Percentiles rank a stretch among this genome's conserved stretches.
phyloP scores from a whole-genome alignment of 2,113 vertebrate genomes.

The Pseudolaguvia tuberculata region DNA sequence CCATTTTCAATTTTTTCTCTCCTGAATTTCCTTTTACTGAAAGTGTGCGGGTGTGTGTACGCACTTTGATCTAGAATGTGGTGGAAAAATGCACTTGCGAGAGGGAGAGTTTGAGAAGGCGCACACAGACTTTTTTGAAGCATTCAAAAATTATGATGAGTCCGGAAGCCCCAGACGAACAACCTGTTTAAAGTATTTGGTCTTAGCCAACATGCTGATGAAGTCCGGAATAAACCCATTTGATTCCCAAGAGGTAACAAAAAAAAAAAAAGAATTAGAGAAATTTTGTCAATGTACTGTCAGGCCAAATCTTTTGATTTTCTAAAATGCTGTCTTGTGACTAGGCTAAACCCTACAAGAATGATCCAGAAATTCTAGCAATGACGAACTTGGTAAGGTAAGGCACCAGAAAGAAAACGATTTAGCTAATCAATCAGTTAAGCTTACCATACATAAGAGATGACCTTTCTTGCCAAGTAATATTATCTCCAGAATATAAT shows the following conservation, averaged over 20 bases:
- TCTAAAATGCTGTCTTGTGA: constrained; percentile 48
- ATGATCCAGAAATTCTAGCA: constrained; percentile 98
- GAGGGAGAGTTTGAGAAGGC: constrained; percentile 99
- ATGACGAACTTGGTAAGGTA: constrained; percentile 99
- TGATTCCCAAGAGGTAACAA: constrained; percentile 94
- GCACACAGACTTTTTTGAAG: constrained; percentile 99
- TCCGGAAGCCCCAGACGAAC: constrained; percentile 97
- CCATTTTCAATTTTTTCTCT: neutral
- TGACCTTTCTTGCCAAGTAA: neutral
- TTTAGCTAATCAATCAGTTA: neutral
- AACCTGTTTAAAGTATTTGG: constrained; percentile 98
- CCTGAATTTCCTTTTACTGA: no score
- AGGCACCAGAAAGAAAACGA: constrained; percentile 33
- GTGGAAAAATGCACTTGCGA: constrained; percentile 98
- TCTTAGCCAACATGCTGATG: constrained; percentile 99
- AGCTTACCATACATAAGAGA: neutral
- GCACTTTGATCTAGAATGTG: constrained; percentile 78
- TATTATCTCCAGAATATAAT: neutral
- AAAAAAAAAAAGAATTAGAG: no score
- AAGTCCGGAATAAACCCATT: constrained; percentile 99
- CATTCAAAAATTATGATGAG: constrained; percentile 99
- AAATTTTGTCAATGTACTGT: neutral
- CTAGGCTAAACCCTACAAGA: constrained; percentile 99
- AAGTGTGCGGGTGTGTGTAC: neutral
- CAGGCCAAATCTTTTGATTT: neutral